Conservation (phyloP, 2,888 invertebrate species). For the Hermaeophaga mercurialis region DNA sequence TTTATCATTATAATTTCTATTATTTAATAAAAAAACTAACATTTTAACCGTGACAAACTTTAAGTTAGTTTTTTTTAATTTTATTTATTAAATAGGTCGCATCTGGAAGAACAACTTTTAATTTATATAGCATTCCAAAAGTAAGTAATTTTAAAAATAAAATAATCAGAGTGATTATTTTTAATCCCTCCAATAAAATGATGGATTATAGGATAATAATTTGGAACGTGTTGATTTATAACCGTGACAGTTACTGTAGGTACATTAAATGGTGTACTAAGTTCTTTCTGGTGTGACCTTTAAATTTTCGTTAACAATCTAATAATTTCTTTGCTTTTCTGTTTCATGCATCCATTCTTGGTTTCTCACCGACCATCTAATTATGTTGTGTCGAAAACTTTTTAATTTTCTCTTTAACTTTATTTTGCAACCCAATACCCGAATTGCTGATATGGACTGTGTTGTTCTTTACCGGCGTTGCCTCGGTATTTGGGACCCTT, state of each 20-base stretch:
- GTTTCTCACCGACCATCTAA: slow-evolving; percentile 36
- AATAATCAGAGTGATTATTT: too few relatives aligned
- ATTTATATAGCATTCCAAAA: too few relatives aligned
- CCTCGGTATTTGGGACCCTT: slow-evolving; percentile 46
- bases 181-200: too few relatives aligned
- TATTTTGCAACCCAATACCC: slow-evolving; percentile 36
- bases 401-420: slow-evolving; percentile 40
- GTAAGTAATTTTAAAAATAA: too few relatives aligned
- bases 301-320: slow-evolving; percentile 28
- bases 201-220: too few relatives aligned
- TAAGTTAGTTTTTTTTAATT: neutral
- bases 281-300: slow-evolving; percentile 13
- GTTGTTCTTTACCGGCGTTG: slow-evolving; percentile 43
- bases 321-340: slow-evolving; percentile 51
- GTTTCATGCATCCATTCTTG: slow-evolving; percentile 58
- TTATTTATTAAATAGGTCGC: slow-evolving; percentile 1
- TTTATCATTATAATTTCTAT: slow-evolving; percentile 11
- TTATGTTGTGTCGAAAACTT: slow-evolving; percentile 30
- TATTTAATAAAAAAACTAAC: neutral
- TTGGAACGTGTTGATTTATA: too few relatives aligned
- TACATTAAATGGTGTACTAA: too few relatives aligned
- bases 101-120: neutral
- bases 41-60: neutral
- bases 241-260: too few relatives aligned
- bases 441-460: slow-evolving; percentile 38